A percentile compares a stretch with the other conserved stretches of the same genome.
Conservation (phyloP, 2,888 invertebrate species). For the Tetragonisca angustula region DNA sequence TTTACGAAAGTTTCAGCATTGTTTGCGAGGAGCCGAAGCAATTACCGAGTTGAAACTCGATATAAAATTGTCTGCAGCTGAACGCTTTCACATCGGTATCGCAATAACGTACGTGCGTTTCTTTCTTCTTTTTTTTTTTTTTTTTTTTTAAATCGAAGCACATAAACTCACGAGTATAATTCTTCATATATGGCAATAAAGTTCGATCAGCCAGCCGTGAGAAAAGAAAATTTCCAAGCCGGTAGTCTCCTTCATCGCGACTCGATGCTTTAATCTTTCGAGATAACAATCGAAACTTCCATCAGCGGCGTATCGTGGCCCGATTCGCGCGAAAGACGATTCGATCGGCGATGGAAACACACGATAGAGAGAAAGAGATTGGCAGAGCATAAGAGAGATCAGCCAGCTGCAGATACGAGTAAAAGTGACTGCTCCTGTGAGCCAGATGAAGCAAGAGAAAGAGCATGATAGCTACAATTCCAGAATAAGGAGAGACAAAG, state of each 20-base stretch:
- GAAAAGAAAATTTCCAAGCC: slow-evolving; percentile 27
- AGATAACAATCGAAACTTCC: slow-evolving; percentile 50
- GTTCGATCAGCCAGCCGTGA: slow-evolving; percentile 22
- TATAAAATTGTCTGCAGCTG: not conserved
- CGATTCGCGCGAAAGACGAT: slow-evolving; percentile 56
- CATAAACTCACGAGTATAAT: slow-evolving; percentile 13
- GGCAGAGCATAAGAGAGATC: slow-evolving; percentile 16
- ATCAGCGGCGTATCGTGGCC: slow-evolving; percentile 22
- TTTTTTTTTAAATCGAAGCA: not conserved
- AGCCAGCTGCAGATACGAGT: slow-evolving; percentile 16
- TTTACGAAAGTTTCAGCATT: not conserved
- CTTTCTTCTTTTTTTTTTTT: not conserved
- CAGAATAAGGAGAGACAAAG: not conserved
- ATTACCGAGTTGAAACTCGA: not conserved
- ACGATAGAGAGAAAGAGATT: slow-evolving; percentile 27
- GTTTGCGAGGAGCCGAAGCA: not conserved
- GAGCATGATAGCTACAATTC: not conserved
- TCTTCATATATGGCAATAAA: slow-evolving; percentile 10
- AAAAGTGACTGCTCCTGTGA: slow-evolving; percentile 39
- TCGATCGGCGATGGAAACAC: slow-evolving; percentile 47
- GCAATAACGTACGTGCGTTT: not conserved
- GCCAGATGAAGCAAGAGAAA: not conserved
- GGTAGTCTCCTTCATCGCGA: slow-evolving; percentile 20
- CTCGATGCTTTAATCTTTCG: slow-evolving; percentile 42
- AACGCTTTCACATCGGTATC: not conserved